A percentile compares a stretch with the other conserved stretches of the same genome.
Evolutionary conservation across 2,888 invertebrate species (phyloP).

Genomic region (Acrobasis repandana): DNA sequence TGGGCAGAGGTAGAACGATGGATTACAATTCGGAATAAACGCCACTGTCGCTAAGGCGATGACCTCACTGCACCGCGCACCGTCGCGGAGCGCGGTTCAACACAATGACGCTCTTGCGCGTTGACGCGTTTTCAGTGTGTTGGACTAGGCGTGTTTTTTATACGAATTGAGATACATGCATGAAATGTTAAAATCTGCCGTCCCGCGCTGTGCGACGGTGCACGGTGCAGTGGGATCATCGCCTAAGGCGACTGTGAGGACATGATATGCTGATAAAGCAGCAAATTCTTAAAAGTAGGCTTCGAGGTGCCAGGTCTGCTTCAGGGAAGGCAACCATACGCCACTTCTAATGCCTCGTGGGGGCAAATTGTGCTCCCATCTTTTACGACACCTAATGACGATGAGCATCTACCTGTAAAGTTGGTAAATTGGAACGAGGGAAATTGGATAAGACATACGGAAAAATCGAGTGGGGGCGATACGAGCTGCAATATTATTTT

Average conservation of each 20-base stretch:
- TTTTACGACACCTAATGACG: neutral
- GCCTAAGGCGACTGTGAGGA: neutral
- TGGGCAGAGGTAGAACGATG: conserved; percentile 2
- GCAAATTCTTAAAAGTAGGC: neutral
- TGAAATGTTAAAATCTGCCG: too few species aligned
- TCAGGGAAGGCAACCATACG: neutral
- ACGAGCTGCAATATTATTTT: conserved; percentile 78
- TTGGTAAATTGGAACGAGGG: conserved; percentile 3
- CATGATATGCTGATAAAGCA: neutral
- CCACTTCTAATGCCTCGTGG: neutral
- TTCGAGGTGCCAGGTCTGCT: neutral
- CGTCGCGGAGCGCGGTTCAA: too few species aligned
- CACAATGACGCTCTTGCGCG: too few species aligned
- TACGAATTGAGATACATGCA: too few species aligned
- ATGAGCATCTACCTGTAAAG: neutral
- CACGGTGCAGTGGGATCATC: too few species aligned
- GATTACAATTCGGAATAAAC: neutral
- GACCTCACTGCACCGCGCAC: too few species aligned
- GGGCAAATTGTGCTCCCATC: neutral
- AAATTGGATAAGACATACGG: conserved; percentile 20
- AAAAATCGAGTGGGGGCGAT: conserved; percentile 53
- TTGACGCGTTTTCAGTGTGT: too few species aligned
- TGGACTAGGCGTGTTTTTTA: too few species aligned
- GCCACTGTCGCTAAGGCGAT: neutral
- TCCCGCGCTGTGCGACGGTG: too few species aligned